Conservation (phyloP, 2,797 vertebrate genomes). For the Mormyrus proboscirostris region DNA sequence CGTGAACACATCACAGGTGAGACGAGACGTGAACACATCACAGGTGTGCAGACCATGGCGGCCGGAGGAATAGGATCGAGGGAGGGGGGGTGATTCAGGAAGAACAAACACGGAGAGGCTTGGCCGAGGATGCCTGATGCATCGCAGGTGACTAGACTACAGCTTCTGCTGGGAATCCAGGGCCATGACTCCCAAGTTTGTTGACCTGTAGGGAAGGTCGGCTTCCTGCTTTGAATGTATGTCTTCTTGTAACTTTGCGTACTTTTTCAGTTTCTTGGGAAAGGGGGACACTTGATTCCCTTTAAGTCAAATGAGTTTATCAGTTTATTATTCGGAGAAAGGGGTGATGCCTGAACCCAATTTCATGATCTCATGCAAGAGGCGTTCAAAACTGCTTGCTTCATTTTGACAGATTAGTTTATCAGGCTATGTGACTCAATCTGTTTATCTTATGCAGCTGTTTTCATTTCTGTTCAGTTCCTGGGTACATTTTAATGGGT, state of each 20-base stretch:
- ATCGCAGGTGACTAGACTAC: neutral
- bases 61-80: slow-evolving; percentile 13
- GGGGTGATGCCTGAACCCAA: neutral
- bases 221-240: neutral
- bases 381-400: neutral
- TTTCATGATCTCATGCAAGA: neutral
- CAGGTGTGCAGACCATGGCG: neutral
- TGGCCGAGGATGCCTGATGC: neutral
- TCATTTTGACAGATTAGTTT: neutral
- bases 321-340: neutral
- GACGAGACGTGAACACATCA: neutral
- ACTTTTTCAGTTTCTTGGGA: neutral
- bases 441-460: neutral
- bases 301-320: neutral
- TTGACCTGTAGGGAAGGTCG: neutral
- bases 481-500: neutral
- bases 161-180: neutral
- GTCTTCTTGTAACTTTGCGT: neutral
- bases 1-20: neutral
- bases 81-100: neutral
- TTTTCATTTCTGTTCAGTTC: neutral
- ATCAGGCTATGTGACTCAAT: neutral
- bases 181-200: neutral
- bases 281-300: neutral
- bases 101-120: neutral